These are phyloP conservation scores for Lepilemur septentrionalis DNA, from an alignment of 2,797 vertebrate genomes.

Conservation along the genomic window DNA sequence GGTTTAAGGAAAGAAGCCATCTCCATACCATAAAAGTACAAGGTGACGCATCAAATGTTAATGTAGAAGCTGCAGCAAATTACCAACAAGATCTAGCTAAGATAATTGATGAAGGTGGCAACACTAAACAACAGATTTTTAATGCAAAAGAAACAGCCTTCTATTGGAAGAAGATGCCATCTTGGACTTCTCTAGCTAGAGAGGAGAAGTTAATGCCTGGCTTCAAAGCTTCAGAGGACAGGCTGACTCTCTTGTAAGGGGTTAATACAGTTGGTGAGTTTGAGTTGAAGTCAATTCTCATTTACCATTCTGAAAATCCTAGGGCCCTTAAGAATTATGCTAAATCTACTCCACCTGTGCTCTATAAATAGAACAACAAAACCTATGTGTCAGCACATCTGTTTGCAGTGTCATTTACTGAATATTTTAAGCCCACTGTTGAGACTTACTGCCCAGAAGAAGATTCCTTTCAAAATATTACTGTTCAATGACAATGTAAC, in stretches of 20 bases:
- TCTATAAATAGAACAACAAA: background rate
- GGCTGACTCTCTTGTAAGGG: background rate
- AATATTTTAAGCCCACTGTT: background rate
- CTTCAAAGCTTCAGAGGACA: background rate
- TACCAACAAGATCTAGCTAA: background rate
- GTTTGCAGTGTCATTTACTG: background rate
- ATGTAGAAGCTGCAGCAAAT: background rate
- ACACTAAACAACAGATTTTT: background rate
- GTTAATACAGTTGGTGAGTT: background rate
- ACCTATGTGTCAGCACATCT: background rate
- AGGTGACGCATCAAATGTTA: background rate
- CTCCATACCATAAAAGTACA: background rate
- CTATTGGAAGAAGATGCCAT: background rate
- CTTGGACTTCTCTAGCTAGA: background rate
- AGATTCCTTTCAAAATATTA: background rate
- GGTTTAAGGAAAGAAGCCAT: background rate
- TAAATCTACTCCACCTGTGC: background rate
- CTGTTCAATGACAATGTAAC: background rate
- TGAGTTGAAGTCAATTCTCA: background rate
- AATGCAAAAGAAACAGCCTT: background rate
- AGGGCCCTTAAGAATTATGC: background rate
- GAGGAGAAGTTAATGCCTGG: no score
- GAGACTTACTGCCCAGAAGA: background rate
- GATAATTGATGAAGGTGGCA: background rate
- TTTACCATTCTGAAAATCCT: background rate